Percentiles rank a stretch among this genome's conserved stretches.
Evolutionary conservation across 2,888 invertebrate genomes (phyloP).

Genomic region (Torymus texanus): DNA sequence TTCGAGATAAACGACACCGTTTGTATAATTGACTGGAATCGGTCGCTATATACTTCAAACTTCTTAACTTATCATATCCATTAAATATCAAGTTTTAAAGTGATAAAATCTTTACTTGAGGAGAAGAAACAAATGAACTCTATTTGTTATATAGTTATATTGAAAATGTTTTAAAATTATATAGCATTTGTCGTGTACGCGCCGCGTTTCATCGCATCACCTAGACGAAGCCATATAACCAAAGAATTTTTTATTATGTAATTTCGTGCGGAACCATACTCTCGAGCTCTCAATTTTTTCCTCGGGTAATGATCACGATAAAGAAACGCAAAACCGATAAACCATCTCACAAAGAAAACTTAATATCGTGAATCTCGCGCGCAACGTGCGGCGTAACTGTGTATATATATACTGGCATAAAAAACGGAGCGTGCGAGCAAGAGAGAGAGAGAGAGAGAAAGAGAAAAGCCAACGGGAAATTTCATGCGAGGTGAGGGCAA

Average conservation of each 20-base stretch:
- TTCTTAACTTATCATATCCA: not conserved
- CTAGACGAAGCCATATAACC: not conserved
- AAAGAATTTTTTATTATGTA: slow-evolving; percentile 18
- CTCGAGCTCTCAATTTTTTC: not conserved
- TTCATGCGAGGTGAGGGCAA: slow-evolving; percentile 41
- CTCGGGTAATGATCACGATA: slow-evolving; percentile 29
- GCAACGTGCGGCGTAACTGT: not conserved
- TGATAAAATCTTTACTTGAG: no score
- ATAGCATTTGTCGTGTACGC: no score
- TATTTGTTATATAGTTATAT: no score
- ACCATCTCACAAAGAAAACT: slow-evolving; percentile 45
- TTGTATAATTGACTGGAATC: slow-evolving; percentile 13
- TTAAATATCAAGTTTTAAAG: not conserved
- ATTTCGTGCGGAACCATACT: not conserved
- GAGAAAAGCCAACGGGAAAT: slow-evolving; percentile 43
- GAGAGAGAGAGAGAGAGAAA: not conserved
- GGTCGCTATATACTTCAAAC: not conserved
- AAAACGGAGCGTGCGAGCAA: slow-evolving; percentile 14
- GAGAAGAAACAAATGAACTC: no score
- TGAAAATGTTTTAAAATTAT: no score
- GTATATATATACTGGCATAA: not conserved
- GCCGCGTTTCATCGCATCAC: no score
- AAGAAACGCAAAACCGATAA: slow-evolving; percentile 36
- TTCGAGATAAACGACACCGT: slow-evolving; percentile 25
- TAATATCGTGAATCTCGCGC: slow-evolving; percentile 45